Evolutionary conservation across 1,140 invertebrate genomes (phyloP), one percentile per base, ranked within the genome.

Genomic region (Cryptotermes secundus): DNA sequence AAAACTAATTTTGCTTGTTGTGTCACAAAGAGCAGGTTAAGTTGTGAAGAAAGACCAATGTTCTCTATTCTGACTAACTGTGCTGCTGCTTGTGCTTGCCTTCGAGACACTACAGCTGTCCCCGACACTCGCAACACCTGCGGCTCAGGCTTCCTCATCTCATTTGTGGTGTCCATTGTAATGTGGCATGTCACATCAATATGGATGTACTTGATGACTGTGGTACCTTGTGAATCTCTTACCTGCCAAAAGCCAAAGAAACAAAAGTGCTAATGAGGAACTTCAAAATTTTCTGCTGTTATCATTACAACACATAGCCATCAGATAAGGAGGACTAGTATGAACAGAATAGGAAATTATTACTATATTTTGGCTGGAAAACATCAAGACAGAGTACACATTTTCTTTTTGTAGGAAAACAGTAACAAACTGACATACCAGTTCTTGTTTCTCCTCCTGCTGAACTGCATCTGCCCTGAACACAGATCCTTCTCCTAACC

Each of bases 121-220:
- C 94, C 94, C 35, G 92, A 93, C 7, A 94, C 92, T 86, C 92
- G 89, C 92, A 94, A 93, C 0, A 92, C 88, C 86, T 93, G 92
- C 24, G 92, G 90, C 86, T 93, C 92, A 0, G 90, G 91, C 85
- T 85, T 85, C 85, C 65, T 36, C 14, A 91, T 91, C 34, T 92
- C 91, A 26, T 92, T 91, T 79, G 91, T 91, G 9, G 91, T 92
- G 14, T 91, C 91, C 80, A 94, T 86, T 83, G 90, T 91, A 31
- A 94, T 90, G 87, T 94, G 92, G 87, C 93, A 94, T 24, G 92
- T 93, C 24, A 94, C 92, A 85, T 94, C 93, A 9, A 94, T 90
- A 86, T 93, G 92, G 49, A 94, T 91, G 83, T 92, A 90, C 87
- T 95, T 95, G 84, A 92, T 90, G 0, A 94, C 90, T 3, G 90